phyloP scores from a whole-genome alignment of 1,140 invertebrate species.

The Venturia canescens region DNA sequence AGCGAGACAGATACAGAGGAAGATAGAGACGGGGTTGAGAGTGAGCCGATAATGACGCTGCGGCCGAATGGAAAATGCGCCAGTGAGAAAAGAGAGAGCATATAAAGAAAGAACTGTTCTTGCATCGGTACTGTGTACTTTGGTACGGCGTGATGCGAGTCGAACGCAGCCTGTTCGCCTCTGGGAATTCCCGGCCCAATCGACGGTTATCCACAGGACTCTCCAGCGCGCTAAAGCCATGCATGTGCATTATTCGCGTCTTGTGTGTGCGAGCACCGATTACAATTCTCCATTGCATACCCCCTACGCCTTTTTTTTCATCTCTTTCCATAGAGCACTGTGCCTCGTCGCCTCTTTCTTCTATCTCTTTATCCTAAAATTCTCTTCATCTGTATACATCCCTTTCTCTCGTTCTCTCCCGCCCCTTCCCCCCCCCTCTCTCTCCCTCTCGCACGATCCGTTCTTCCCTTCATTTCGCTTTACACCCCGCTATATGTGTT shows the following conservation, averaged over 20 bases:
- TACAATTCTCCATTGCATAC: constrained; percentile 39
- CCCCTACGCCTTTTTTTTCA: neutral
- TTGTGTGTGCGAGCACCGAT: constrained; percentile 36
- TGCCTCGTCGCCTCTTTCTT: constrained; percentile 43
- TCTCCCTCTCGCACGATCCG: neutral
- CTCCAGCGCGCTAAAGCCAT: constrained; percentile 54
- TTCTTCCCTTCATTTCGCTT: constrained; percentile 51
- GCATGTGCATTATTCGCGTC: constrained; percentile 55
- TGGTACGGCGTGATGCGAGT: constrained; percentile 25
- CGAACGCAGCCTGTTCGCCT: constrained; percentile 50
- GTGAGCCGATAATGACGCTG: constrained; percentile 45
- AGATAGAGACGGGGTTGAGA: constrained; percentile 28
- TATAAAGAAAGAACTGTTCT: constrained; percentile 5
- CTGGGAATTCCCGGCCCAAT: constrained; percentile 64
- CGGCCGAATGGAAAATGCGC: constrained; percentile 45
- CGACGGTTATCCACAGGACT: constrained; percentile 59
- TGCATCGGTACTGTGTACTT: constrained; percentile 6
- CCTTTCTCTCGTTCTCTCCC: constrained; percentile 26
- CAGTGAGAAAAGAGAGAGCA: constrained; percentile 36
- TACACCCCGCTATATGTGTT: neutral
- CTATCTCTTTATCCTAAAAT: constrained; percentile 48
- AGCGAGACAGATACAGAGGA: neutral
- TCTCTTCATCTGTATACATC: constrained; percentile 47
- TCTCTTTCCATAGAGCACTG: constrained; percentile 23
- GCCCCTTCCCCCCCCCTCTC: constrained; percentile 54